phyloP scores from a whole-genome alignment of 2,888 invertebrate genomes.

The Diaprepes abbreviatus region DNA sequence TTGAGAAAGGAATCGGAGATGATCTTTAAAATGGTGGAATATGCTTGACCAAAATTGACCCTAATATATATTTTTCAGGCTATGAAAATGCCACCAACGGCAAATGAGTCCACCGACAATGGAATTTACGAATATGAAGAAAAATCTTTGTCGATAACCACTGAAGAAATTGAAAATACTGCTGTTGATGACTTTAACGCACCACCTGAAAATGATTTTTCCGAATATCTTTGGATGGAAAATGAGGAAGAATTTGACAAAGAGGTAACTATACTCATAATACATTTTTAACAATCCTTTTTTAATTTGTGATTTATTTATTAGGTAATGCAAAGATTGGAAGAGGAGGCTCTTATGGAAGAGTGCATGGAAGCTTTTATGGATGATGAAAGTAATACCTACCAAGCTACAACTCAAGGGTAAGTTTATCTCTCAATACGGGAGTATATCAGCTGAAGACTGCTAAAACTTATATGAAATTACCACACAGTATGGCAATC shows the following conservation, averaged over 20 bases:
- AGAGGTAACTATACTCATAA: conserved; percentile 73
- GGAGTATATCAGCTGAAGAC: no score
- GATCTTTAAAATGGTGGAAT: conserved; percentile 45
- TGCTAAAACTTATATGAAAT: no score
- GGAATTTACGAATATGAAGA: conserved; percentile 63
- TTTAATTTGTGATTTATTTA: conserved; percentile 49
- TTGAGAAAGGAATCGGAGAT: not conserved
- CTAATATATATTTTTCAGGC: conserved; percentile 54
- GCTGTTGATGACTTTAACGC: conserved; percentile 65
- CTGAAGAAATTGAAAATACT: conserved; percentile 59
- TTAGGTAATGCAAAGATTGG: conserved; percentile 86
- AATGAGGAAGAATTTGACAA: conserved; percentile 94
- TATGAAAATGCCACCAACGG: conserved; percentile 63
- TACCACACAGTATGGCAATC: no score
- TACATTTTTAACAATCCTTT: not conserved
- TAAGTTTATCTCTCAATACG: no score
- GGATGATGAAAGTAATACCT: conserved; percentile 73
- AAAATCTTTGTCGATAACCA: conserved; percentile 57
- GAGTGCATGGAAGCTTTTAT: conserved; percentile 89
- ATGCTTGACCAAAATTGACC: conserved; percentile 40
- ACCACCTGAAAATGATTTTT: conserved; percentile 80
- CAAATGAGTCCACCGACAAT: conserved; percentile 61
- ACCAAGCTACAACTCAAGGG: conserved; percentile 47
- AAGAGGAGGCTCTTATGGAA: conserved; percentile 90
- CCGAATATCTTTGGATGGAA: conserved; percentile 96